Conservation (phyloP, 92 coral and sea anemone genomes). For the Porites cylindrica region DNA sequence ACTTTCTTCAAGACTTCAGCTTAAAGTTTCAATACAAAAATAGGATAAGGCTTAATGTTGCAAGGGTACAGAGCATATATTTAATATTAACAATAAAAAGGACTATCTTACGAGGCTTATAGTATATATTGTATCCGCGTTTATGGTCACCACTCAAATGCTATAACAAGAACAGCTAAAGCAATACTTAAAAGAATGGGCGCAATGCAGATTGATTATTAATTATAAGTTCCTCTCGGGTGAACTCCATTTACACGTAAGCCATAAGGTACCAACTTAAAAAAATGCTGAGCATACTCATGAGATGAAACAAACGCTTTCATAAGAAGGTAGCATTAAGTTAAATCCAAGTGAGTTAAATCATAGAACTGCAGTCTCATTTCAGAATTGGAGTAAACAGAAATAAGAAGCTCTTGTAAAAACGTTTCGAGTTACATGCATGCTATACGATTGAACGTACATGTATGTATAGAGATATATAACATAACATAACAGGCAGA, state of each 20-base stretch:
- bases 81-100: too few relatives aligned
- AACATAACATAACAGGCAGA: not conserved
- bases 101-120: not conserved
- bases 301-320: not conserved
- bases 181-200: slow-evolving; percentile 13
- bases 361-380: not conserved
- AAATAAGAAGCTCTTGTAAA: not conserved
- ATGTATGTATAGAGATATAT: not conserved
- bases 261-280: not conserved
- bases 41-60: not conserved
- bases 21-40: slow-evolving; percentile 9
- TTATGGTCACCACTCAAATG: not conserved
- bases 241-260: not conserved
- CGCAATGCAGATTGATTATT: not conserved
- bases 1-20: too few relatives aligned
- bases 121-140: slow-evolving; percentile 7
- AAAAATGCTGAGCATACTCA: too few relatives aligned
- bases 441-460: not conserved
- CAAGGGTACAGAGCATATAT: not conserved
- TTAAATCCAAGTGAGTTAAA: too few relatives aligned
- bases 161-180: not conserved
- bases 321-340: not conserved
- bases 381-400: not conserved
- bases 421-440: slow-evolving; percentile 12
- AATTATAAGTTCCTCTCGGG: not conserved